Evolutionary conservation across 2,113 vertebrate species (phyloP).

Genomic region (Psilopsiagon aurifrons): DNA sequence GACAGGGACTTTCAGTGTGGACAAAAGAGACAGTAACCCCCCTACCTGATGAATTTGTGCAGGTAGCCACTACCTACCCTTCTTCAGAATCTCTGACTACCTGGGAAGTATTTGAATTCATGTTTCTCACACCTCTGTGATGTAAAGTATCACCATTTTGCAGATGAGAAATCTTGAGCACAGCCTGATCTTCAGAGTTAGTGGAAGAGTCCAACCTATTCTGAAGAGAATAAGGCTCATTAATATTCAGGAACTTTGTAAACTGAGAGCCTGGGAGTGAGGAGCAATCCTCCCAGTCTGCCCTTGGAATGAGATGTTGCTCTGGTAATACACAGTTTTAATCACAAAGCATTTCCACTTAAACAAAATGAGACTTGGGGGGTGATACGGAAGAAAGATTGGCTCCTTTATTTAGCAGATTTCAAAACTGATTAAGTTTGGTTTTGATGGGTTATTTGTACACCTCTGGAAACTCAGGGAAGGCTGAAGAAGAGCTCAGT

Average conservation of each 20-base stretch:
- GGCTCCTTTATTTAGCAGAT: not conserved
- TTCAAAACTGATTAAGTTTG: not conserved
- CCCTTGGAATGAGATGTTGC: not conserved
- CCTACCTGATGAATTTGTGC: not conserved
- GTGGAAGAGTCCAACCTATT: not conserved
- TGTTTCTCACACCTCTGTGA: not conserved
- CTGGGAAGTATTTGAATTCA: not conserved
- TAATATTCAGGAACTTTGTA: not conserved
- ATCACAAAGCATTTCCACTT: not conserved
- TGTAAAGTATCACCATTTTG: not conserved
- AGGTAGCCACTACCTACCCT: not conserved
- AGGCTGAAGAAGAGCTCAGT: not conserved
- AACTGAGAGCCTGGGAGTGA: not conserved
- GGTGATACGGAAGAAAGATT: not conserved
- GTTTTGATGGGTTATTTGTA: slow-evolving; percentile 5
- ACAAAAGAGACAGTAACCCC: not conserved
- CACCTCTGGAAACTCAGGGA: not conserved
- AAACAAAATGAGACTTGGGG: not conserved
- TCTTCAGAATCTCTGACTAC: not conserved
- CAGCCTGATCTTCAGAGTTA: not conserved
- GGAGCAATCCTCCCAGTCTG: not conserved
- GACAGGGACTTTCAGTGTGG: not conserved
- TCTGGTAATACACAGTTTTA: not conserved
- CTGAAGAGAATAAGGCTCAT: not conserved
- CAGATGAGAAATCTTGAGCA: not conserved